Evolutionary conservation across 2,888 invertebrate species (phyloP).

Genomic region (Xanthia togata): DNA sequence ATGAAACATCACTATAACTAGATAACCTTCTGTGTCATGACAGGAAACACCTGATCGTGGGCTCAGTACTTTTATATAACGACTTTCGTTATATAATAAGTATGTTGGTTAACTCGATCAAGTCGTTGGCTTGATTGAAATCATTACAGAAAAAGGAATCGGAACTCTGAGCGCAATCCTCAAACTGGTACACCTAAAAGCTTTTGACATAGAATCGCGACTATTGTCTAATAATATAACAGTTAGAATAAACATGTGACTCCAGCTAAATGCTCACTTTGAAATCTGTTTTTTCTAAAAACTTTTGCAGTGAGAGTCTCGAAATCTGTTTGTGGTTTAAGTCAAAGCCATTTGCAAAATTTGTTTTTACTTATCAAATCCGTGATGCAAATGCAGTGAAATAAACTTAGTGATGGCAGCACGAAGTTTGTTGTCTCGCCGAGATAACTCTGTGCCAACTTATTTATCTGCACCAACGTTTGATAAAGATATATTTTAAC

Average conservation of each 20-base stretch:
- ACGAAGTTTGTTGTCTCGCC: slow-evolving; percentile 69
- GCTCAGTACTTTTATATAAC: background rate
- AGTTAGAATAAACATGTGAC: slow-evolving; percentile 14
- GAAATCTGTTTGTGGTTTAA: slow-evolving; percentile 44
- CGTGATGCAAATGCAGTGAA: slow-evolving; percentile 64
- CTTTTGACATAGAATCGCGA: slow-evolving; percentile 5
- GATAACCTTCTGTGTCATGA: background rate
- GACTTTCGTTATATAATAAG: background rate
- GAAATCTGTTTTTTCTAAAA: slow-evolving; percentile 17
- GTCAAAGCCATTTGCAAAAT: slow-evolving; percentile 52
- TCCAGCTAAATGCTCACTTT: slow-evolving; percentile 24
- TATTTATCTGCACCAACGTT: slow-evolving; percentile 61
- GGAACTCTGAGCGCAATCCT: slow-evolving; percentile 19
- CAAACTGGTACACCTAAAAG: background rate
- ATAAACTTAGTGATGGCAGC: slow-evolving; percentile 55
- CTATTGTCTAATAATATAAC: background rate
- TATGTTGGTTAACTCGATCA: slow-evolving; percentile 8
- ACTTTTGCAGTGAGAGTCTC: slow-evolving; percentile 13
- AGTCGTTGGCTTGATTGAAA: slow-evolving; percentile 21
- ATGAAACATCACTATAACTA: background rate
- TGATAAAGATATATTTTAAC: slow-evolving; percentile 64
- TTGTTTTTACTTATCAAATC: slow-evolving; percentile 64
- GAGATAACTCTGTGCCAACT: slow-evolving; percentile 69
- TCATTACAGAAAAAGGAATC: slow-evolving; percentile 1
- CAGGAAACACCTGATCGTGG: background rate